A percentile compares a stretch with the other conserved stretches of the same genome.
Evolutionary conservation across 2,888 invertebrate genomes (phyloP).

Genomic region (Drosophila pseudotalamancana): DNA sequence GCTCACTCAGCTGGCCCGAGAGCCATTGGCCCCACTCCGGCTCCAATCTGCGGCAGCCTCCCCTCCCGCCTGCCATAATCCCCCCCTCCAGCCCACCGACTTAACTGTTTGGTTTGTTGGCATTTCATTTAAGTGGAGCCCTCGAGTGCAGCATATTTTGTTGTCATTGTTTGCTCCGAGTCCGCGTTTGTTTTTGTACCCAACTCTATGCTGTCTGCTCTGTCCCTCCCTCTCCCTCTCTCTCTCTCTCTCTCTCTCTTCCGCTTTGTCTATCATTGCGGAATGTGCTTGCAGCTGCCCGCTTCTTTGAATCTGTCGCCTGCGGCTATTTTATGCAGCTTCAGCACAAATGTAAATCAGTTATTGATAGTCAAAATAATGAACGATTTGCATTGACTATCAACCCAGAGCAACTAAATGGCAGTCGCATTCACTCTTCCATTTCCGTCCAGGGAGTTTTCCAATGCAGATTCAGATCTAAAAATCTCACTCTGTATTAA

Average conservation of each 20-base stretch:
- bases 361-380: conserved; percentile 74
- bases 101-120: conserved; percentile 72
- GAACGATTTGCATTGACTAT: conserved; percentile 60
- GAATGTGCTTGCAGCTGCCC: conserved; percentile 14
- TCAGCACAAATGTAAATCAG: conserved; percentile 73
- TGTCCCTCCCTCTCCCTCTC: neutral
- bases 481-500: too few relatives aligned
- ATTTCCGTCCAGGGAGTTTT: neutral
- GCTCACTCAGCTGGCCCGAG: conserved; percentile 55
- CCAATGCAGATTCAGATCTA: too few relatives aligned
- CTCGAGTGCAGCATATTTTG: conserved; percentile 64
- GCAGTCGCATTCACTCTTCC: neutral
- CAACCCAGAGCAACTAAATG: conserved; percentile 12
- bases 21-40: neutral
- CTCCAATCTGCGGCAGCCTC: neutral
- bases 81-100: conserved; percentile 30
- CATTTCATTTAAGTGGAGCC: conserved; percentile 69
- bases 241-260: neutral
- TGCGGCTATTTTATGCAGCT: conserved; percentile 53
- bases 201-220: neutral
- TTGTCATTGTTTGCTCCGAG: conserved; percentile 68
- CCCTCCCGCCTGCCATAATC: conserved; percentile 6
- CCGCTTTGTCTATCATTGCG: neutral
- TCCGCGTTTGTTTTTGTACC: conserved; percentile 36
- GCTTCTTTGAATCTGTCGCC: neutral